phyloP scores from a whole-genome alignment of 2,888 invertebrate species.

The Oxycera nigricornis region DNA sequence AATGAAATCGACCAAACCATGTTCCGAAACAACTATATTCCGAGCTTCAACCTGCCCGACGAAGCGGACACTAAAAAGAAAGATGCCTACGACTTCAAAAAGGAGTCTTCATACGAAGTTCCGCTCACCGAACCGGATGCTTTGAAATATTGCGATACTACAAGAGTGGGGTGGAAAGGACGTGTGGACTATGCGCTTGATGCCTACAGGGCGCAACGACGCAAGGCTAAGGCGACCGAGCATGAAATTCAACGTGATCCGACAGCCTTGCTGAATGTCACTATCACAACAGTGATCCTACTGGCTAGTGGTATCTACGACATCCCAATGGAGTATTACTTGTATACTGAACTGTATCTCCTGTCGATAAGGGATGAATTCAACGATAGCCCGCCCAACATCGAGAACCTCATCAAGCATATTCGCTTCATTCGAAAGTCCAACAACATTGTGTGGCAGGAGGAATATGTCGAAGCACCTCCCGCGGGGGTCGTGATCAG shows the following conservation, averaged over 20 bases:
- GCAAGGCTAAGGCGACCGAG: slow-evolving; percentile 9
- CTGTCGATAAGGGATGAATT: slow-evolving; percentile 45
- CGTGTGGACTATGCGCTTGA: slow-evolving; percentile 47
- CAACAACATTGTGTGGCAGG: slow-evolving; percentile 35
- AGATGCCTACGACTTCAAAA: background rate
- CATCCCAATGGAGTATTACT: slow-evolving; percentile 47
- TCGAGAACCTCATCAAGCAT: slow-evolving; percentile 44
- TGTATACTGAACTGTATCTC: slow-evolving; percentile 46
- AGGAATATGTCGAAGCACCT: background rate
- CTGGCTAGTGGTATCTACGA: slow-evolving; percentile 43
- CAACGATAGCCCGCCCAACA: slow-evolving; percentile 48
- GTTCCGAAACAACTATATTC: slow-evolving; percentile 19
- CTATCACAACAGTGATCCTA: slow-evolving; percentile 47
- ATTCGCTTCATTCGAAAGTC: slow-evolving; percentile 36
- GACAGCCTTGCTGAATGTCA: slow-evolving; percentile 41
- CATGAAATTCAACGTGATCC: slow-evolving; percentile 37
- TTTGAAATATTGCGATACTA: slow-evolving; percentile 14
- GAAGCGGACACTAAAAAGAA: background rate
- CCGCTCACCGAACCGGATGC: slow-evolving; percentile 43
- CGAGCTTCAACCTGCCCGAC: slow-evolving; percentile 2
- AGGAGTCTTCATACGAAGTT: background rate
- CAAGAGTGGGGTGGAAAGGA: slow-evolving; percentile 47
- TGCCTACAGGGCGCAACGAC: background rate
- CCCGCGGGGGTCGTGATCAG: slow-evolving; percentile 20
- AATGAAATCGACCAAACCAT: background rate